Conservation (phyloP, 2,888 invertebrate genomes). For the Beris chalybata region DNA sequence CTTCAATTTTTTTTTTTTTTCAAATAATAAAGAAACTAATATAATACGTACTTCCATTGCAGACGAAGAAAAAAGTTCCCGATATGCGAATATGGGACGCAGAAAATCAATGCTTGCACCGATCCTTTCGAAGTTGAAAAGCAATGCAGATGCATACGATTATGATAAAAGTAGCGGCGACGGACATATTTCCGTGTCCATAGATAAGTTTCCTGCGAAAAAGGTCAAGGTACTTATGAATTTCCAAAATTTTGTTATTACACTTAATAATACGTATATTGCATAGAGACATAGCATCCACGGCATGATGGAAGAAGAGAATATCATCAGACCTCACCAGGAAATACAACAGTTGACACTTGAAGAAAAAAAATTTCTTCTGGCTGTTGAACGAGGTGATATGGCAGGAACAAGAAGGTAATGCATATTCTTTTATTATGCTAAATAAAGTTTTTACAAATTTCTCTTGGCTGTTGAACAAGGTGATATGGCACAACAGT, state of each 20-base stretch:
- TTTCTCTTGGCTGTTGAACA: neutral
- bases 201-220: constrained; percentile 51
- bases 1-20: too few relatives aligned
- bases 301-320: constrained; percentile 92
- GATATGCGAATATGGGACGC: constrained; percentile 34
- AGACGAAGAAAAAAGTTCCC: too few relatives aligned
- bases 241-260: neutral
- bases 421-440: constrained; percentile 42
- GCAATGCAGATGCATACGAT: constrained; percentile 37
- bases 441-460: neutral
- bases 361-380: constrained; percentile 91
- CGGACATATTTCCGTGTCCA: constrained; percentile 52
- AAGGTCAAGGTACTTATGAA: constrained; percentile 52
- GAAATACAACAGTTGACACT: constrained; percentile 60
- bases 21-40: too few relatives aligned
- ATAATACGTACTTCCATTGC: too few relatives aligned
- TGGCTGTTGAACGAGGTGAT: constrained; percentile 95
- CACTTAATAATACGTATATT: neutral
- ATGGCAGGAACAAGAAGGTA: constrained; percentile 87
- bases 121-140: constrained; percentile 53
- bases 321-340: constrained; percentile 86
- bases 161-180: constrained; percentile 48
- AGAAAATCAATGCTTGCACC: constrained; percentile 54
- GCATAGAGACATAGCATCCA: constrained; percentile 65
- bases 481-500: too few relatives aligned